A percentile compares a stretch with the other conserved stretches of the same genome.
phyloP scores from a whole-genome alignment of 2,888 invertebrate species.

The Phyllotreta striolata region DNA sequence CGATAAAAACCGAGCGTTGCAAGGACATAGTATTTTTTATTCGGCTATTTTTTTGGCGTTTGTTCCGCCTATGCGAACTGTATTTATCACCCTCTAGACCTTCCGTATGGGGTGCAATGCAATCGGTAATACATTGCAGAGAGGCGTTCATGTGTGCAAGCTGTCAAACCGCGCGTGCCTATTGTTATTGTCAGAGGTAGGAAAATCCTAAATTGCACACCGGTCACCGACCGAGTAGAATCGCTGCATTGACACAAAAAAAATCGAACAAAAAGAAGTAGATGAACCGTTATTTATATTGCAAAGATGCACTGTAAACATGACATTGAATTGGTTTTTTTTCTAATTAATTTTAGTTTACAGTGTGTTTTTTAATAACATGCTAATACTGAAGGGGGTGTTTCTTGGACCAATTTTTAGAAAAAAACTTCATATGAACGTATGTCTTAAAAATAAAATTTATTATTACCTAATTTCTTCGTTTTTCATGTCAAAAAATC shows the following conservation, averaged over 20 bases:
- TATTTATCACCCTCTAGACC: constrained; percentile 27
- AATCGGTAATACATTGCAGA: constrained; percentile 51
- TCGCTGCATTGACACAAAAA: constrained; percentile 31
- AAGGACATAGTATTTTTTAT: too few relatives aligned
- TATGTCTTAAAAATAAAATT: too few relatives aligned
- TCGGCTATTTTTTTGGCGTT: too few relatives aligned
- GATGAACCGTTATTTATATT: constrained; percentile 37
- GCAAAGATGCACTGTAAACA: not conserved
- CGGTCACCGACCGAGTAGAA: constrained; percentile 39
- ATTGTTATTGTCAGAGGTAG: constrained; percentile 47
- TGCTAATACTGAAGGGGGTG: too few relatives aligned
- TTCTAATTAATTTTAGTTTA: too few relatives aligned
- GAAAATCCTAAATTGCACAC: constrained; percentile 43
- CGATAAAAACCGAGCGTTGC: too few relatives aligned
- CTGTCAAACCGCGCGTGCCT: constrained; percentile 59
- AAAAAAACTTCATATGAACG: too few relatives aligned
- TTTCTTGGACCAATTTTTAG: too few relatives aligned
- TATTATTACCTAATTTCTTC: too few relatives aligned
- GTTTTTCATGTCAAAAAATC: too few relatives aligned
- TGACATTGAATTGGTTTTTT: too few relatives aligned
- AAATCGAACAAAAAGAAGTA: constrained; percentile 17
- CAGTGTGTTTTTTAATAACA: too few relatives aligned
- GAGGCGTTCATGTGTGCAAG: constrained; percentile 59
- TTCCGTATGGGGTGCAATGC: constrained; percentile 40
- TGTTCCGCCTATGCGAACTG: constrained; percentile 27